Evolutionary conservation across 2,113 vertebrate species (phyloP).

Genomic region (Oncorhynchus mykiss): DNA sequence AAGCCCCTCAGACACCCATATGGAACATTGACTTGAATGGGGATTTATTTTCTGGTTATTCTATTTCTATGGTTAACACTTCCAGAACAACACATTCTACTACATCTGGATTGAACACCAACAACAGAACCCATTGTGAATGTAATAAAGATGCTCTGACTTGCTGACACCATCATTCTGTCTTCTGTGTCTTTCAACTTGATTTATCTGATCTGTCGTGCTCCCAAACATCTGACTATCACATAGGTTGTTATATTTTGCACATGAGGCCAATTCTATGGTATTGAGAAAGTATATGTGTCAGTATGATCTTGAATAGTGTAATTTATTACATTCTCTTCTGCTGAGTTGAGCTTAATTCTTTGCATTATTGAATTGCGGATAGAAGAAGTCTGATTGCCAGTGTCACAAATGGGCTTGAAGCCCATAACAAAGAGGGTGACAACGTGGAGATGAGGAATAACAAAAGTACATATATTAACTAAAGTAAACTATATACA

Average conservation of each 20-base stretch:
- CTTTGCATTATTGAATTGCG: background rate
- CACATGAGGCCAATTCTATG: background rate
- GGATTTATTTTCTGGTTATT: background rate
- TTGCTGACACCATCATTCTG: constrained; percentile 2
- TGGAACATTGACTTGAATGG: background rate
- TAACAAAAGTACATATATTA: too few species aligned
- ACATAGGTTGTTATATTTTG: background rate
- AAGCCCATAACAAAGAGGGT: too few species aligned
- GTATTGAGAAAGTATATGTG: background rate
- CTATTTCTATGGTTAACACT: background rate
- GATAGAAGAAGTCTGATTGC: too few species aligned
- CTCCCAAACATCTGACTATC: background rate
- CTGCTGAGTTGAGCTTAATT: background rate
- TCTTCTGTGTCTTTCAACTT: background rate
- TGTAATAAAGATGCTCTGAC: constrained; percentile 55
- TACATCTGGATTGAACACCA: background rate
- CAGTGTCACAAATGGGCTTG: too few species aligned
- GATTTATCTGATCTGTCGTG: background rate
- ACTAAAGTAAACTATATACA: too few species aligned
- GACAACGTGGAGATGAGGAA: too few species aligned
- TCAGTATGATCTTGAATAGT: background rate
- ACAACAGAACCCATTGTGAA: constrained; percentile 24
- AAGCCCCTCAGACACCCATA: background rate
- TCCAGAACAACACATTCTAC: background rate
- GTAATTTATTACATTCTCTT: background rate